A percentile compares a stretch with the other conserved stretches of the same genome.
phyloP scores from a whole-genome alignment of 2,797 vertebrate species.

The Micromesistius poutassou region DNA sequence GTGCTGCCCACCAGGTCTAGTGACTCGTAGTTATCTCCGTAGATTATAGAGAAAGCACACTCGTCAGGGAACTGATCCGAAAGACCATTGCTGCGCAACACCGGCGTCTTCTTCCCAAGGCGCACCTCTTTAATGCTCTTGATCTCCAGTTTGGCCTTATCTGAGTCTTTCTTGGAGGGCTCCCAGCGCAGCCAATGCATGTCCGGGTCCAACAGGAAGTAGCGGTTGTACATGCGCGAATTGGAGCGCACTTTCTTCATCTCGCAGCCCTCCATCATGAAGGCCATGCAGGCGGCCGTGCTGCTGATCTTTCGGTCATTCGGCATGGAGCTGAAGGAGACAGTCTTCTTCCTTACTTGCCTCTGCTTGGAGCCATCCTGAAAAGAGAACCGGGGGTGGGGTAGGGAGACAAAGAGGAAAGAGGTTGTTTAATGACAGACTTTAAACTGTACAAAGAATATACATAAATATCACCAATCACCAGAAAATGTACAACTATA shows the following conservation, averaged over 20 bases:
- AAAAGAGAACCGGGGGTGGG: constrained; percentile 35
- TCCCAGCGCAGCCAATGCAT: constrained; percentile 90
- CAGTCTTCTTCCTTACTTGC: constrained; percentile 86
- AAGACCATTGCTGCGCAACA: constrained; percentile 87
- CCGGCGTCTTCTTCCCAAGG: constrained; percentile 87
- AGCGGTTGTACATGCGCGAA: constrained; percentile 91
- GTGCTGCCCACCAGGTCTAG: constrained; percentile 88
- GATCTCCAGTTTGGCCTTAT: constrained; percentile 90
- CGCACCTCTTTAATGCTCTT: constrained; percentile 90
- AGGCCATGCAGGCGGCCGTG: constrained; percentile 89
- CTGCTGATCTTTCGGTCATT: constrained; percentile 90
- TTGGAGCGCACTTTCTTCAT: constrained; percentile 95
- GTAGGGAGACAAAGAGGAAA: constrained; percentile 18
- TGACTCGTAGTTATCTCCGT: constrained; percentile 92
- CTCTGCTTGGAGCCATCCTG: constrained; percentile 86
- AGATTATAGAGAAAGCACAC: constrained; percentile 92
- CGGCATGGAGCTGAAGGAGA: constrained; percentile 92
- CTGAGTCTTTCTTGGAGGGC: constrained; percentile 90
- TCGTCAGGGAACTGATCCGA: constrained; percentile 91
- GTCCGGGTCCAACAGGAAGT: constrained; percentile 87
- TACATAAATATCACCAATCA: background rate
- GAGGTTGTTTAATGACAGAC: constrained; percentile 30
- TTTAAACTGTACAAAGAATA: constrained; percentile 14
- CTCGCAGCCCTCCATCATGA: constrained; percentile 93
- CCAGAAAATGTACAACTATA: background rate